Conservation (phyloP, 1,140 invertebrate genomes). For the Armadillidium nasatum region DNA sequence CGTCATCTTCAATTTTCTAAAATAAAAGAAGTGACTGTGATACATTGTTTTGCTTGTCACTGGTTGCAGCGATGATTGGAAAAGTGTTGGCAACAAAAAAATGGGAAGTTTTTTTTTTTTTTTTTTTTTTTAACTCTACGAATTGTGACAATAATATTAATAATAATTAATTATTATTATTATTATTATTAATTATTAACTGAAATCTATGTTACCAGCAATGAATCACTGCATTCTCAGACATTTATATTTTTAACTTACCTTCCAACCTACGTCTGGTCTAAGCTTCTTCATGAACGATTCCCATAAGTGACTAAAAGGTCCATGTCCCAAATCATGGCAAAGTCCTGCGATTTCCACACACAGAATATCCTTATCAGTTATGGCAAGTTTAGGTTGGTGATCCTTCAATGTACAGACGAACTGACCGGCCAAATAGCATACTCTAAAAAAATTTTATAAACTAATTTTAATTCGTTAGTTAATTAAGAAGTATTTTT, state of each 20-base stretch:
- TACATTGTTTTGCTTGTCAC: too few species aligned
- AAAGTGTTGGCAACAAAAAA: too few species aligned
- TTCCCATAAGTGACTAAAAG: constrained; percentile 63
- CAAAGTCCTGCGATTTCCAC: constrained; percentile 62
- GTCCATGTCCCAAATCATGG: constrained; percentile 66
- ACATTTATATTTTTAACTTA: constrained; percentile 33
- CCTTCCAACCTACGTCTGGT: constrained; percentile 48
- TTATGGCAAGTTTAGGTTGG: constrained; percentile 54
- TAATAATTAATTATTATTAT: too few species aligned
- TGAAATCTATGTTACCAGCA: background rate
- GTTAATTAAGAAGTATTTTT: too few species aligned
- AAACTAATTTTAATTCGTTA: too few species aligned
- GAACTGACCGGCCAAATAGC: constrained; percentile 52
- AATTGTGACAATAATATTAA: too few species aligned
- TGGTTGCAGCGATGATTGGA: too few species aligned
- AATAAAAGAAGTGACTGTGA: too few species aligned
- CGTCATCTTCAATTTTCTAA: too few species aligned
- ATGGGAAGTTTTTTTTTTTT: too few species aligned
- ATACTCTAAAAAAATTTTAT: constrained; percentile 44
- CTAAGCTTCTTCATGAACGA: constrained; percentile 46
- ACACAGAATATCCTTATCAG: constrained; percentile 53
- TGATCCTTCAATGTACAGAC: constrained; percentile 46
- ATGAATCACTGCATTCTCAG: background rate
- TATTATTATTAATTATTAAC: background rate
- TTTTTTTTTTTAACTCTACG: too few species aligned